Percentiles rank a stretch among this genome's conserved stretches.
phyloP scores from a whole-genome alignment of 2,113 vertebrate genomes.

The Psittacara wagleri region DNA sequence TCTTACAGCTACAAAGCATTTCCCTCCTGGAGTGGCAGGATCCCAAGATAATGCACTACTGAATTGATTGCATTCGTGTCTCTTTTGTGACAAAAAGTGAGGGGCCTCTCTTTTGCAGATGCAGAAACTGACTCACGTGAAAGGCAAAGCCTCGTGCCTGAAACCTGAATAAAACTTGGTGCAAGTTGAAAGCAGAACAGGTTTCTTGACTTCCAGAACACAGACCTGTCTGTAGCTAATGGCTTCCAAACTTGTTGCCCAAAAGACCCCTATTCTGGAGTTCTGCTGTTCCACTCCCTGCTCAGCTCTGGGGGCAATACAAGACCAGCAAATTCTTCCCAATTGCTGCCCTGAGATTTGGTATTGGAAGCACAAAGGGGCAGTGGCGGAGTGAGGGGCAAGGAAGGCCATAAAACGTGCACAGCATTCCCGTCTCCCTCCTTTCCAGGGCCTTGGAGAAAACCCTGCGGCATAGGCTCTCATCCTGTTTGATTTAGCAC shows the following conservation, averaged over 20 bases:
- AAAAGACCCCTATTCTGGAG: not conserved
- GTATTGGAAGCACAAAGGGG: not conserved
- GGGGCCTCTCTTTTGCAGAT: not conserved
- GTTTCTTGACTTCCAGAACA: not conserved
- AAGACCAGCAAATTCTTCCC: not conserved
- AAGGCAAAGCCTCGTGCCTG: not conserved
- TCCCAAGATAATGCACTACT: not conserved
- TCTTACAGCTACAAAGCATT: not conserved
- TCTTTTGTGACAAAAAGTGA: not conserved
- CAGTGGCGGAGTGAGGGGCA: not conserved
- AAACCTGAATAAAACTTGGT: not conserved
- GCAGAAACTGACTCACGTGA: not conserved
- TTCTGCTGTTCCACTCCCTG: not conserved
- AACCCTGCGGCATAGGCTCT: slow-evolving; percentile 46
- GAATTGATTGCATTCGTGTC: fast-evolving
- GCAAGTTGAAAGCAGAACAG: not conserved
- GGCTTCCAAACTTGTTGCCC: not conserved
- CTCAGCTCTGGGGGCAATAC: not conserved
- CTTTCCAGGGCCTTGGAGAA: slow-evolving; percentile 24
- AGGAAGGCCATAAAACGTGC: not conserved
- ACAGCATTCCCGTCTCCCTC: not conserved
- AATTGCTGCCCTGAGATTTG: not conserved
- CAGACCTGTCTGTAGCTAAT: not conserved
- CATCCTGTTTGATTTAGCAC: slow-evolving; percentile 18
- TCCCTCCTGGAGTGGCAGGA: not conserved